Percentiles rank a stretch among this genome's conserved stretches.
Conservation (phyloP, 2,888 invertebrate species). For the Ceramica pisi region DNA sequence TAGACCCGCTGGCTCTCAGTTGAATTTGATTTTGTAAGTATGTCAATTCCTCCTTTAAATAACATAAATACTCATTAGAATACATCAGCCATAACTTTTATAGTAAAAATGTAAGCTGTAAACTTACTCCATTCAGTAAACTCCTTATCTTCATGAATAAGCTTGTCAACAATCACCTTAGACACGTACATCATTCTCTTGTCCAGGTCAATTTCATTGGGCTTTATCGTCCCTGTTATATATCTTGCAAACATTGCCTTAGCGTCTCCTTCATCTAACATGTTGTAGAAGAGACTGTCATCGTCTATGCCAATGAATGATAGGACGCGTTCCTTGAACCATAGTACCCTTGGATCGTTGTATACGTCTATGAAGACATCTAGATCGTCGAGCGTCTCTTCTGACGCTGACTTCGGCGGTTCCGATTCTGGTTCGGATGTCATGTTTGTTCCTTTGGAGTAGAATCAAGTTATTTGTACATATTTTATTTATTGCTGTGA, state of each 20-base stretch:
- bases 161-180: slow-evolving; percentile 93
- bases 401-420: background rate
- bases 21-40: too few species aligned
- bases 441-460: background rate
- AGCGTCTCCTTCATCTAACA: slow-evolving; percentile 89
- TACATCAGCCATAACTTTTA: too few species aligned
- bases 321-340: slow-evolving; percentile 93
- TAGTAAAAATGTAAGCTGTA: background rate
- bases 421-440: slow-evolving; percentile 27
- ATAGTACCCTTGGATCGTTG: slow-evolving; percentile 91
- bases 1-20: too few species aligned
- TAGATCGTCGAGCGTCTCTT: slow-evolving; percentile 36
- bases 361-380: slow-evolving; percentile 69
- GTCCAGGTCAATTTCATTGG: slow-evolving; percentile 84
- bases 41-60: too few species aligned
- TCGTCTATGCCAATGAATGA: slow-evolving; percentile 90
- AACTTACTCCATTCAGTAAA: slow-evolving; percentile 94
- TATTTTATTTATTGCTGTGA: background rate
- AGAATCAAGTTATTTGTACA: background rate
- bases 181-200: slow-evolving; percentile 92
- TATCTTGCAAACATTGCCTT: slow-evolving; percentile 82
- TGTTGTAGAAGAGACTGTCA: slow-evolving; percentile 91
- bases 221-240: slow-evolving; percentile 73
- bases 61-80: too few species aligned
- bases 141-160: slow-evolving; percentile 93